These are phyloP conservation scores for Hydrophis major DNA, from an alignment of 2,797 vertebrate genomes.

Conservation along the genomic window DNA sequence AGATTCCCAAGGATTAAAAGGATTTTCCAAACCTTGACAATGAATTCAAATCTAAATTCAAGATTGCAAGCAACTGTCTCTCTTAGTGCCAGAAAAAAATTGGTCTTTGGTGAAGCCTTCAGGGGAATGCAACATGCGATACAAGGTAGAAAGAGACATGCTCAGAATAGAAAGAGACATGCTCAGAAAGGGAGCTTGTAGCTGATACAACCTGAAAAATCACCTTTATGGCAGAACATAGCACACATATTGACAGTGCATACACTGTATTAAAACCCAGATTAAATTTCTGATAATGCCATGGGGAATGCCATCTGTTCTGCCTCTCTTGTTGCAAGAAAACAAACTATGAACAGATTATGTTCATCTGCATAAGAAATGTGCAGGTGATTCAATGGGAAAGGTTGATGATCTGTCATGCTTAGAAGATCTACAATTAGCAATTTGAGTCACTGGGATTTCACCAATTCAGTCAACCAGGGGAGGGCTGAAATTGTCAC, in stretches of 20 bases:
- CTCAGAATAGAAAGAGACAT: background rate
- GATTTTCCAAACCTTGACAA: background rate
- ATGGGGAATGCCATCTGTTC: conserved; percentile 55
- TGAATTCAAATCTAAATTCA: background rate
- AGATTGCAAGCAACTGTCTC: background rate
- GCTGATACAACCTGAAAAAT: conserved; percentile 19
- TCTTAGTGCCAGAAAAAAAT: background rate
- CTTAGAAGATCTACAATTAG: background rate
- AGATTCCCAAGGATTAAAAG: background rate
- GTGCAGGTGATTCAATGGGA: conserved; percentile 24
- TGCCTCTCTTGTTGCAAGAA: conserved; percentile 38
- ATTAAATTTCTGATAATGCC: conserved; percentile 20
- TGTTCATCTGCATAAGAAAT: conserved; percentile 49
- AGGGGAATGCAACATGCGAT: background rate
- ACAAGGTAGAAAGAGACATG: background rate
- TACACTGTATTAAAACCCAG: conserved; percentile 24
- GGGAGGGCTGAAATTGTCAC: background rate
- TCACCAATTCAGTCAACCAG: background rate
- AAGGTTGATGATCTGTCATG: background rate
- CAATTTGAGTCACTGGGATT: background rate
- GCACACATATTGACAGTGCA: conserved; percentile 24
- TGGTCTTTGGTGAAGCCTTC: background rate
- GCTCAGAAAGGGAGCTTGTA: background rate
- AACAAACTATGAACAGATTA: conserved; percentile 48
- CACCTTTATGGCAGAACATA: conserved; percentile 38